These are phyloP conservation scores for Notothenia rossii DNA, from an alignment of 2,113 vertebrate species.

Conservation along the genomic window DNA sequence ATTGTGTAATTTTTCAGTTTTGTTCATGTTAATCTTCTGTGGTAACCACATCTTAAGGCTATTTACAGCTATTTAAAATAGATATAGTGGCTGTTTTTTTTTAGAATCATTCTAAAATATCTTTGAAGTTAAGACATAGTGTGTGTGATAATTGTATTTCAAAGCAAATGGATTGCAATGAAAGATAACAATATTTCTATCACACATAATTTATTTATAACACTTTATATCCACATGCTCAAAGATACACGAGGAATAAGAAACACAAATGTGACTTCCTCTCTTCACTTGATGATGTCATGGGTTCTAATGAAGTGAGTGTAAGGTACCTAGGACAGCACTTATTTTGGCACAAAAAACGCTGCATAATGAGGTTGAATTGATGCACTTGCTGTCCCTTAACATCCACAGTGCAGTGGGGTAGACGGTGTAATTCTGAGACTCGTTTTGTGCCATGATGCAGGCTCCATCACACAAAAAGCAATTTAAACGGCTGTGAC, in stretches of 20 bases:
- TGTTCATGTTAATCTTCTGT: too few relatives aligned
- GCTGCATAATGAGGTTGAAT: slow-evolving; percentile 38
- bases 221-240: neutral
- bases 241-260: slow-evolving; percentile 10
- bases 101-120: neutral
- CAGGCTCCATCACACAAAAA: slow-evolving; percentile 40
- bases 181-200: slow-evolving; percentile 7
- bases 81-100: neutral
- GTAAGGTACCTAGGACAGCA: neutral
- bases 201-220: slow-evolving; percentile 4
- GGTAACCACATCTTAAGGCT: neutral
- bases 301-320: slow-evolving; percentile 4
- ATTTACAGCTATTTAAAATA: neutral
- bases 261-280: slow-evolving; percentile 10
- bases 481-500: slow-evolving; percentile 36
- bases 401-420: slow-evolving; percentile 35
- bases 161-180: slow-evolving; percentile 1
- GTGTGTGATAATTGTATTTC: neutral
- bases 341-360: slow-evolving; percentile 6
- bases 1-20: too few relatives aligned
- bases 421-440: slow-evolving; percentile 20
- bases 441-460: slow-evolving; percentile 23
- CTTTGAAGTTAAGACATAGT: neutral
- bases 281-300: slow-evolving; percentile 17
- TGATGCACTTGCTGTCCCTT: slow-evolving; percentile 28